Evolutionary conservation across 2,888 invertebrate genomes (phyloP).

Genomic region (Cryptocheilus praepositus): DNA sequence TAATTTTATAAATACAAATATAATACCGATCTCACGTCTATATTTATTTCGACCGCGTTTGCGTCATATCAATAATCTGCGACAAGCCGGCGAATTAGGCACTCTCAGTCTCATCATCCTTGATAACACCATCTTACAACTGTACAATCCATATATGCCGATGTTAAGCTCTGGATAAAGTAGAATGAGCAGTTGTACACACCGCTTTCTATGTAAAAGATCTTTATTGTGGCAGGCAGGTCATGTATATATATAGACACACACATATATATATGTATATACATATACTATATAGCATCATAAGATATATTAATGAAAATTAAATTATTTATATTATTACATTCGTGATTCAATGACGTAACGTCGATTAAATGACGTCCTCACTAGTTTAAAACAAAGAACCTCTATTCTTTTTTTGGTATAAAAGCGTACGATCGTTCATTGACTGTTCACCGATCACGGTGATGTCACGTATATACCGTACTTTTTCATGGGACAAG

Average conservation of each 20-base stretch:
- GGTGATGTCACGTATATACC: no score
- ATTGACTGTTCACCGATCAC: no score
- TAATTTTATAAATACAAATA: constrained; percentile 74
- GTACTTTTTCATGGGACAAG: no score
- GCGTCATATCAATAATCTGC: constrained; percentile 19
- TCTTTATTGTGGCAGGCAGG: constrained; percentile 50
- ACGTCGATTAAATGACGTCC: constrained; percentile 15
- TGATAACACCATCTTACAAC: no score
- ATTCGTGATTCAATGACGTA: constrained; percentile 5
- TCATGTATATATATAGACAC: constrained; percentile 13
- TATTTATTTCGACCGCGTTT: constrained; percentile 53
- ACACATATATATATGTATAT: constrained; percentile 18
- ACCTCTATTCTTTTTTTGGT: constrained; percentile 41
- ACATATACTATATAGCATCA: constrained; percentile 38
- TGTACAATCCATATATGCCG: no score
- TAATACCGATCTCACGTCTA: constrained; percentile 67
- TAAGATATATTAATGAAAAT: constrained; percentile 45
- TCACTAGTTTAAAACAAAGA: constrained; percentile 41
- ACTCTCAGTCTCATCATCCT: not conserved
- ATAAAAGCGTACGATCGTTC: constrained; percentile 26
- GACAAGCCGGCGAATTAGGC: constrained; percentile 22
- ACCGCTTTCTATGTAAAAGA: constrained; percentile 48
- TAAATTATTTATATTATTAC: constrained; percentile 32
- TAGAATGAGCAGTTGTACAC: constrained; percentile 2
- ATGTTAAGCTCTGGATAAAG: no score